These are phyloP conservation scores for Leucopsar rothschildi DNA, from an alignment of 2,113 vertebrate genomes.

Conservation along the genomic window DNA sequence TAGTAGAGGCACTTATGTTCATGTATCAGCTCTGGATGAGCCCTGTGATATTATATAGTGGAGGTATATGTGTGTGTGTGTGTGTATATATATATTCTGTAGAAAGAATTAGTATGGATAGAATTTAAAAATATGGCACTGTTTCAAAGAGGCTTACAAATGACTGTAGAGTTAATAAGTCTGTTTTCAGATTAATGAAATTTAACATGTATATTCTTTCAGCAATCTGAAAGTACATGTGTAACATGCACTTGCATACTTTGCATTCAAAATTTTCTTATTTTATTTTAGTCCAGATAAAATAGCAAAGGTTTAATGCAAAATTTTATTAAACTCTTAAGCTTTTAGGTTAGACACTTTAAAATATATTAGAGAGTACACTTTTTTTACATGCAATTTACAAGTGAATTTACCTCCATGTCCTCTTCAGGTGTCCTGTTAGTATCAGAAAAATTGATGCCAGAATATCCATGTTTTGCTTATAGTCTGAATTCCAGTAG, in stretches of 20 bases:
- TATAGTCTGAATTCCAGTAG: not conserved
- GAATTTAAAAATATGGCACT: not conserved
- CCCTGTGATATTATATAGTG: not conserved
- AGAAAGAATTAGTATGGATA: not conserved
- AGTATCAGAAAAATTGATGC: not conserved
- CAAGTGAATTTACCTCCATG: not conserved
- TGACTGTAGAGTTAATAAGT: not conserved
- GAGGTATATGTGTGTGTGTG: not conserved
- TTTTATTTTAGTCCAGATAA: not conserved
- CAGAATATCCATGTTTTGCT: not conserved
- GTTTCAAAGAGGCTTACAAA: not conserved
- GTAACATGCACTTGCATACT: not conserved
- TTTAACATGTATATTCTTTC: not conserved
- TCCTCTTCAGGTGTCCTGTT: not conserved
- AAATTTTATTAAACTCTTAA: not conserved
- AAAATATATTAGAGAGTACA: not conserved
- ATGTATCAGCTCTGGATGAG: not conserved
- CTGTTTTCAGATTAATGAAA: not conserved
- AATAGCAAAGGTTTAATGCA: not conserved
- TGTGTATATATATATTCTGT: accelerated
- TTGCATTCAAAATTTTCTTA: not conserved
- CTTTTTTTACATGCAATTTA: not conserved
- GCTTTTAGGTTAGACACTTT: not conserved
- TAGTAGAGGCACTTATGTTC: not conserved
- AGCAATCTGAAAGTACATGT: not conserved